Evolutionary conservation across 2,888 invertebrate genomes (phyloP).

Genomic region (Sesia bembeciformis): DNA sequence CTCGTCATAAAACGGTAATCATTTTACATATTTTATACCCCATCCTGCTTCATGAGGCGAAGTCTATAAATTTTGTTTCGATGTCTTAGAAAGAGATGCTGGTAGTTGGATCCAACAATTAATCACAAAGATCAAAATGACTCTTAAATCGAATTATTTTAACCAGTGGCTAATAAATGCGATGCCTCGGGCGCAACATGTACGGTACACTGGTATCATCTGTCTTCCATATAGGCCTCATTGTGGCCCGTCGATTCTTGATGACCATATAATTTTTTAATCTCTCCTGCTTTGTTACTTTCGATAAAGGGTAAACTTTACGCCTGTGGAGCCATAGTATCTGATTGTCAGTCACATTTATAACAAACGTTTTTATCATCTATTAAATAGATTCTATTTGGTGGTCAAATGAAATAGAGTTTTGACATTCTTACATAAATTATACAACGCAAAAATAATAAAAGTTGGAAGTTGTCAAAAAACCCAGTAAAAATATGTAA

Average conservation of each 20-base stretch:
- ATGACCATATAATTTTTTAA: constrained; percentile 20
- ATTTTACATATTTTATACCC: no score
- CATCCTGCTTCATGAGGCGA: no score
- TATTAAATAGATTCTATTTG: no score
- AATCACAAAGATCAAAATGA: constrained; percentile 36
- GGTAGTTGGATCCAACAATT: constrained; percentile 26
- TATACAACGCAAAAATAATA: no score
- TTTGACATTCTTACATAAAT: no score
- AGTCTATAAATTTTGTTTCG: constrained; percentile 13
- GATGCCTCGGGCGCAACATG: constrained; percentile 5
- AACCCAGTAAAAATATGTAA: no score
- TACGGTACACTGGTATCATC: constrained; percentile 21
- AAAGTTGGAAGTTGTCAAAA: no score
- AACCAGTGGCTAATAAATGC: constrained; percentile 30
- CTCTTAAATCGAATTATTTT: constrained; percentile 42
- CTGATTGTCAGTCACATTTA: not conserved
- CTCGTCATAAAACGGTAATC: no score
- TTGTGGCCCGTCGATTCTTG: constrained; percentile 17
- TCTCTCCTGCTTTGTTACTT: constrained; percentile 8
- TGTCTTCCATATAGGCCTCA: constrained; percentile 23
- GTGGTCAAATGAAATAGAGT: no score
- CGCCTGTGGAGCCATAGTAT: not conserved
- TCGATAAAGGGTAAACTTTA: constrained; percentile 6
- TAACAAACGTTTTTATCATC: not conserved
- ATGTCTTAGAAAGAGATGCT: not conserved